Conservation (phyloP, 1,140 invertebrate genomes). For the Anagrus nilaparvatae region DNA sequence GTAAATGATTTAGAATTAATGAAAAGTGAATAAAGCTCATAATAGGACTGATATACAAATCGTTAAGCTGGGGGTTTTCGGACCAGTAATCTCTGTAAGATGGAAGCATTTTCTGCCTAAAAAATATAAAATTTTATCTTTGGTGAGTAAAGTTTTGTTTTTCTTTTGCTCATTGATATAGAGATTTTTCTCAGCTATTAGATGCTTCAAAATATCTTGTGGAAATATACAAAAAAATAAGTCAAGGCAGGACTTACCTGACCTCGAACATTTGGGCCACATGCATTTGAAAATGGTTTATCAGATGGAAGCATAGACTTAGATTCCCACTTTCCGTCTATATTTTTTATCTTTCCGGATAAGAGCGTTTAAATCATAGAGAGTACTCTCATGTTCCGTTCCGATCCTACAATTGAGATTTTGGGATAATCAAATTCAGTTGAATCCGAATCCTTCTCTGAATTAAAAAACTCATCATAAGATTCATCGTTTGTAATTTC, state of each 20-base stretch:
- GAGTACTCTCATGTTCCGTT: too few relatives aligned
- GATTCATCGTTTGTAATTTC: too few relatives aligned
- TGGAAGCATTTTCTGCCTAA: conserved; percentile 20
- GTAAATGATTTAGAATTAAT: conserved; percentile 27
- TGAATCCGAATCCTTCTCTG: too few relatives aligned
- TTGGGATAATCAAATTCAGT: too few relatives aligned
- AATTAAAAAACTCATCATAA: too few relatives aligned
- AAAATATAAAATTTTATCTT: conserved; percentile 20
- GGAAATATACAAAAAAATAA: conserved; percentile 12
- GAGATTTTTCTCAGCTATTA: conserved; percentile 16
- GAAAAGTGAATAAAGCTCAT: conserved; percentile 36
- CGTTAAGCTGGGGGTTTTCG: conserved; percentile 26
- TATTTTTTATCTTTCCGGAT: neutral
- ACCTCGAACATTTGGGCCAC: conserved; percentile 9
- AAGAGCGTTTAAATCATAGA: neutral
- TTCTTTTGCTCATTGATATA: conserved; percentile 14
- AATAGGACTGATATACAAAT: conserved; percentile 27
- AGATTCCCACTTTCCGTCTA: conserved; percentile 3
- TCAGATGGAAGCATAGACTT: neutral
- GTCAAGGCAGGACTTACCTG: conserved; percentile 5
- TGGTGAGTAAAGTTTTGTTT: conserved; percentile 11
- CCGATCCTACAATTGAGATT: too few relatives aligned
- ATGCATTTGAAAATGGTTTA: conserved; percentile 1
- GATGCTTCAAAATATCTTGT: neutral
- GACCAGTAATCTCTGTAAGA: conserved; percentile 31